Conservation (phyloP, 2,888 invertebrate genomes). For the Caradrina clavipalpis region DNA sequence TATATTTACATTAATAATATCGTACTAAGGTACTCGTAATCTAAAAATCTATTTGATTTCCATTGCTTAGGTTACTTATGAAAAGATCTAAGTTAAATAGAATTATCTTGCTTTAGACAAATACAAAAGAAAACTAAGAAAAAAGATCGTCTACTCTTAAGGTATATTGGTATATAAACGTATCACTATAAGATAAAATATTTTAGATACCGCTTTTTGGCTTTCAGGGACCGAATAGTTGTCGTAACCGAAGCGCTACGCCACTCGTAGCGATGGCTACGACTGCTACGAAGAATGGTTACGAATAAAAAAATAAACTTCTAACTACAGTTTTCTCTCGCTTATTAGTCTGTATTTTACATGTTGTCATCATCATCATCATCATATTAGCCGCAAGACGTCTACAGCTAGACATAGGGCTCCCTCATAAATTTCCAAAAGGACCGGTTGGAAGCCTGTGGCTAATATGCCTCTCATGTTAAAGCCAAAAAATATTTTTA, state of each 20-base stretch:
- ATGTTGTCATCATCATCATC: too few species aligned
- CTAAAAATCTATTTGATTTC: neutral
- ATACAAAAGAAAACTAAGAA: neutral
- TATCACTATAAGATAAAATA: neutral
- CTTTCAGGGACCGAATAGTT: neutral
- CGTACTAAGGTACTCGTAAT: neutral
- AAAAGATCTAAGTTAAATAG: neutral
- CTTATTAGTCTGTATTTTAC: neutral
- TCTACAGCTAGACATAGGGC: too few species aligned
- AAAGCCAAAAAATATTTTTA: neutral
- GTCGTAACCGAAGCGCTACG: slow-evolving; percentile 35
- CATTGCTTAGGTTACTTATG: too few species aligned
- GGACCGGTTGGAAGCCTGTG: too few species aligned
- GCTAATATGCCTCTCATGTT: too few species aligned
- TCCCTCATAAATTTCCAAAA: too few species aligned
- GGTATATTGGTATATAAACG: too few species aligned
- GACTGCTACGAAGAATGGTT: neutral
- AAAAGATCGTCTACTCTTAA: neutral
- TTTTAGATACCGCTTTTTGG: neutral
- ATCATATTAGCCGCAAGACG: too few species aligned
- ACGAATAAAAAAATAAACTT: neutral
- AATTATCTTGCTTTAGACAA: neutral
- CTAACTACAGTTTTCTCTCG: neutral
- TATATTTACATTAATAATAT: too few species aligned
- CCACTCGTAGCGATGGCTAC: slow-evolving; percentile 13